A percentile compares a stretch with the other conserved stretches of the same genome.
These are phyloP conservation scores for Aulostomus chinensis DNA, from an alignment of 2,797 vertebrate genomes.

Conservation along the genomic window DNA sequence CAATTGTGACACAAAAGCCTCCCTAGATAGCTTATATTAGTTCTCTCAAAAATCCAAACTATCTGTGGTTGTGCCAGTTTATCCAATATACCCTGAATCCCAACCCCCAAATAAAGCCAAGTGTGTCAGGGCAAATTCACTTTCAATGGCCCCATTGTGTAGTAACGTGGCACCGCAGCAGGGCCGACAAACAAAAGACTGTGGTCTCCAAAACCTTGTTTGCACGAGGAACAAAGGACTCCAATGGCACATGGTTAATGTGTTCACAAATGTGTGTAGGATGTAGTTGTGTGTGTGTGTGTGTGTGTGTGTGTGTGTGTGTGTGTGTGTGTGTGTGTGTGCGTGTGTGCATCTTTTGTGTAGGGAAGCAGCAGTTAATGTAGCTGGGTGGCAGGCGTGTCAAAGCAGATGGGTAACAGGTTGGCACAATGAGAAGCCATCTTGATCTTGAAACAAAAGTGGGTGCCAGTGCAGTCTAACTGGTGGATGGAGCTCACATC, in stretches of 20 bases:
- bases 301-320: too few species aligned
- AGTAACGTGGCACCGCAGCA: constrained; percentile 24
- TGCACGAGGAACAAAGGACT: constrained; percentile 46
- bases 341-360: constrained; percentile 16
- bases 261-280: constrained; percentile 38
- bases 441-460: not conserved
- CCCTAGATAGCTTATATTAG: too few species aligned
- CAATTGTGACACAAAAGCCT: too few species aligned
- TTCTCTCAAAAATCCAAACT: too few species aligned
- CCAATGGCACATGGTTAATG: constrained; percentile 43
- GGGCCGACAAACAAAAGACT: constrained; percentile 21
- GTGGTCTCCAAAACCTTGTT: constrained; percentile 20
- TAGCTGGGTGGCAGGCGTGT: constrained; percentile 17
- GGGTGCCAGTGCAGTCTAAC: not conserved
- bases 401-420: constrained; percentile 37
- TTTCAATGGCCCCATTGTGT: constrained; percentile 59
- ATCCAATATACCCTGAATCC: not conserved
- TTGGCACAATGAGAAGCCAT: constrained; percentile 16
- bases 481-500: not conserved
- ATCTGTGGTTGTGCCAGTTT: not conserved
- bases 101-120: constrained; percentile 8
- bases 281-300: too few species aligned
- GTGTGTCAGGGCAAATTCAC: constrained; percentile 41
- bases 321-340: constrained; percentile 3
- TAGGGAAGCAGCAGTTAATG: constrained; percentile 27